These are phyloP conservation scores for Nylanderia fulva DNA, from an alignment of 1,140 invertebrate genomes.

Conservation along the genomic window DNA sequence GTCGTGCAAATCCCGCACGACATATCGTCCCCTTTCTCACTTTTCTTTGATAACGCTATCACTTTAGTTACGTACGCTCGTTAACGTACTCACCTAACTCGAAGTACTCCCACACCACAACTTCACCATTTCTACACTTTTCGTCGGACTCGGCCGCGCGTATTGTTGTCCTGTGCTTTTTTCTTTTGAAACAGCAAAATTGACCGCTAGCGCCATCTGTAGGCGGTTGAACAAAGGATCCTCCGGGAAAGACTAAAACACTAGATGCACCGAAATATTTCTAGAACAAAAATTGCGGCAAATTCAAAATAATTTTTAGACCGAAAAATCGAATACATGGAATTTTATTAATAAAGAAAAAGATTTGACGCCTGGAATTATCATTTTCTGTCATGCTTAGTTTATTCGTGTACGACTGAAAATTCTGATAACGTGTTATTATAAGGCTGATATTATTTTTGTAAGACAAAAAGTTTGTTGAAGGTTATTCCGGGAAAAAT, in stretches of 20 bases:
- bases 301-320: not conserved
- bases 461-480: too few species aligned
- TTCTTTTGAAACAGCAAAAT: conserved; percentile 69
- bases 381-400: too few species aligned
- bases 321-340: too few species aligned
- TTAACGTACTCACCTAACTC: conserved; percentile 77
- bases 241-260: not conserved
- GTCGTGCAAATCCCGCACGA: not conserved
- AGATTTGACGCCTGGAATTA: too few species aligned
- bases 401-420: too few species aligned
- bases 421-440: too few species aligned
- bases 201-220: conserved; percentile 65
- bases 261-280: not conserved
- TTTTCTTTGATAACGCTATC: conserved; percentile 18
- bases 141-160: conserved; percentile 71
- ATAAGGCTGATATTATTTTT: too few species aligned
- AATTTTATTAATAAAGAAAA: too few species aligned
- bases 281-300: not conserved
- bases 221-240: not conserved
- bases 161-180: conserved; percentile 75
- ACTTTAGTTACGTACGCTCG: not conserved
- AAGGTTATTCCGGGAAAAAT: too few species aligned
- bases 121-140: conserved; percentile 80
- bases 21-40: not conserved
- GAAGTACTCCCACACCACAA: conserved; percentile 76